Evolutionary conservation across 2,797 vertebrate species (phyloP).

Genomic region (Paedocypris micromegethes): DNA sequence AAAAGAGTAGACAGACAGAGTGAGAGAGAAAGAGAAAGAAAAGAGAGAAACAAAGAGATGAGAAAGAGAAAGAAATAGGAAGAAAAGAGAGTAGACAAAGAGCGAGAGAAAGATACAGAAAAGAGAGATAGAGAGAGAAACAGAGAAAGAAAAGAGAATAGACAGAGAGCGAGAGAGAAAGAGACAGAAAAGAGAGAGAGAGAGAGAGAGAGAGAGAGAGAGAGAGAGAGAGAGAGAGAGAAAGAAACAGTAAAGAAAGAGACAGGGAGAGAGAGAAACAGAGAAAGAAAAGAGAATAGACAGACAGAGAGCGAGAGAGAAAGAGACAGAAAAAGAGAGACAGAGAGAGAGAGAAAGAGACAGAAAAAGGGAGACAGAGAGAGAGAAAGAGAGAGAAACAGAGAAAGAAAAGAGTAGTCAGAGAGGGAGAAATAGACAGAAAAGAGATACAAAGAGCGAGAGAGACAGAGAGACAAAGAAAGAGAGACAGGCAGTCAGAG

Average conservation of each 20-base stretch:
- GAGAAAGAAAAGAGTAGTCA: neutral
- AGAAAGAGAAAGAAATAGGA: too few species aligned
- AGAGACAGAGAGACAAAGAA: slow-evolving; percentile 31
- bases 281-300: neutral
- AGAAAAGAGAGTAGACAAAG: too few species aligned
- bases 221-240: too few species aligned
- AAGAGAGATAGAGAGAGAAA: too few species aligned
- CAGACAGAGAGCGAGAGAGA: slow-evolving; percentile 32
- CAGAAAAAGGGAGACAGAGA: neutral
- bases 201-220: too few species aligned
- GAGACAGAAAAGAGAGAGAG: too few species aligned
- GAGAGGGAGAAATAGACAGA: too few species aligned
- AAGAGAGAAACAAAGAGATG: too few species aligned
- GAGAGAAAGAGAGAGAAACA: slow-evolving; percentile 26
- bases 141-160: too few species aligned
- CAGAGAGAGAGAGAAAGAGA: slow-evolving; percentile 57
- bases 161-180: too few species aligned
- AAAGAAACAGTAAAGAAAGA: neutral
- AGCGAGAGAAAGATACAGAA: too few species aligned
- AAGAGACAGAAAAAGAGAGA: neutral
- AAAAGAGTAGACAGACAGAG: too few species aligned
- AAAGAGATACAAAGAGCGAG: slow-evolving; percentile 1
- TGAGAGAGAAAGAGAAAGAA: neutral
- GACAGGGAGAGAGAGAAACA: slow-evolving; percentile 60
- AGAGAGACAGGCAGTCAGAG: slow-evolving; percentile 65